Conservation (phyloP, 2,888 invertebrate species). For the Calameuta pallipes region DNA sequence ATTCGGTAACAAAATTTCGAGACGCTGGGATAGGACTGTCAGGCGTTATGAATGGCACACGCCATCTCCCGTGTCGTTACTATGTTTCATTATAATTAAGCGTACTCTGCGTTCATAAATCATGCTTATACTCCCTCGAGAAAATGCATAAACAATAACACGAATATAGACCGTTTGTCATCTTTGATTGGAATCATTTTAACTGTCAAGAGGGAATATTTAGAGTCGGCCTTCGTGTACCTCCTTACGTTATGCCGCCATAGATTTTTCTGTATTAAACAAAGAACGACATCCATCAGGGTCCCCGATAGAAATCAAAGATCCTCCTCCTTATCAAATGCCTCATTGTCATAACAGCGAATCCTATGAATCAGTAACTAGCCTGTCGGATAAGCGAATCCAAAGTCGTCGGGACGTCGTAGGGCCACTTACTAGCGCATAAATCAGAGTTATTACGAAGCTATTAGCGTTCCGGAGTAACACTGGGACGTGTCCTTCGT, state of each 20-base stretch:
- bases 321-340: not conserved
- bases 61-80: conserved; percentile 47
- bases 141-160: conserved; percentile 40
- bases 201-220: not conserved
- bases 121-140: conserved; percentile 35
- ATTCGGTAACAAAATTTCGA: not conserved
- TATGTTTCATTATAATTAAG: conserved; percentile 48
- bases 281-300: not conserved
- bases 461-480: conserved; percentile 60
- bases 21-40: conserved; percentile 30
- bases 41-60: conserved; percentile 44
- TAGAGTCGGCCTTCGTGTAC: not conserved
- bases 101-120: conserved; percentile 44
- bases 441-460: conserved; percentile 63
- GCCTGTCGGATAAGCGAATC: not conserved
- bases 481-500: conserved; percentile 58
- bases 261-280: not conserved
- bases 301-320: not conserved
- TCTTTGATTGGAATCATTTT: not conserved
- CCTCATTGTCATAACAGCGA: not conserved
- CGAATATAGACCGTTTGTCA: not conserved
- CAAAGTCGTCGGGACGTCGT: conserved; percentile 21
- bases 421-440: conserved; percentile 55
- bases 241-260: not conserved
- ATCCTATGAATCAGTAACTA: not conserved